Evolutionary conservation across 2,113 vertebrate species (phyloP), one percentile per base, ranked within the genome.

Genomic region (Sardina pilchardus): DNA sequence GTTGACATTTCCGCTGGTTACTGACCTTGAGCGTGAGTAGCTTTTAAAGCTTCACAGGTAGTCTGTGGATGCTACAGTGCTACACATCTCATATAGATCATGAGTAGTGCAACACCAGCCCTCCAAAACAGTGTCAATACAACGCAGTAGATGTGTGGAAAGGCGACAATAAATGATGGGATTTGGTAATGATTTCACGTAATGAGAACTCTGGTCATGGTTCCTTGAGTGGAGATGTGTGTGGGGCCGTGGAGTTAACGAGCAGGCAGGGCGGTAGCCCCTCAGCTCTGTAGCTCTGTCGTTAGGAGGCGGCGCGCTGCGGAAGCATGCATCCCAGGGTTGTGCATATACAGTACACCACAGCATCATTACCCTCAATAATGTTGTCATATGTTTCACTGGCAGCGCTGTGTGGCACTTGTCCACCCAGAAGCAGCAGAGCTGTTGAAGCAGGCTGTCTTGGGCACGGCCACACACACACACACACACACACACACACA

Each of bases 301-400:
- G 87, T 89, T 24, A 16, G 48, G 1, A 50, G 2, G 48, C 48
- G 3, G 12, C 10, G 12, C 86, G 47, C 78, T 78, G 50, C 71
- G 24, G 67, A 83, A 63, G 5, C 26, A 8, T 59, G 39, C 80
- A 82, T 85, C 30, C 81, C 86, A 85, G 56, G 34, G 80, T 39
- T 89, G 86, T 89, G 86, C 86, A 86, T 89, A 86, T 75, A 42
- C 4, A 81, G 85, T 75, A 42, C 4, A 81, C 82, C 84, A 88
- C 85, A 84, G 86, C 89, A 83, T 88, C 88, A 88, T 87, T 88
- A 90, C 83, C 85, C 86, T 84, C 87, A 91, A 90, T 89, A 88
- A 87, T 88, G 87, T 88, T 90, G 86, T 85, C 67, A 83, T 88
- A 86, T 83, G 82, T 88, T 89, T 89, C 82, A 85, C 39, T 88